Percentiles rank a stretch among this genome's conserved stretches.
Evolutionary conservation across 2,888 invertebrate species (phyloP).

Genomic region (Mycalesis mineus): DNA sequence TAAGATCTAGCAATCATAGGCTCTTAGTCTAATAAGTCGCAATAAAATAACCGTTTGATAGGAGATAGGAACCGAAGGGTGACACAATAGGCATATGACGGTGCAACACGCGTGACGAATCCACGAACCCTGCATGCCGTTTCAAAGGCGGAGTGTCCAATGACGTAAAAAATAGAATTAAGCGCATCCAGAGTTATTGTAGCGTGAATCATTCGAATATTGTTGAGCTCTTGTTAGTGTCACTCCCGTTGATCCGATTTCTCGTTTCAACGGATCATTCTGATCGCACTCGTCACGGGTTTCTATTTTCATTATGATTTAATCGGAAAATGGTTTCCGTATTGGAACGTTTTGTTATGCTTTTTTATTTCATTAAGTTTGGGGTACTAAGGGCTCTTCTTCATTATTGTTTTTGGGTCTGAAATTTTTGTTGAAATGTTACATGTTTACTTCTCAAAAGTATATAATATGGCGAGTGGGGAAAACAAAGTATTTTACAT

Average conservation of each 20-base stretch:
- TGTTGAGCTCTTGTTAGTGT: slow-evolving; percentile 51
- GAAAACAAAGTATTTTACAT: too few relatives aligned
- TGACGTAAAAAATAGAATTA: slow-evolving; percentile 68
- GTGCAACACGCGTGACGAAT: slow-evolving; percentile 62
- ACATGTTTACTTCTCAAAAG: too few relatives aligned
- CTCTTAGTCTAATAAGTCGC: too few relatives aligned
- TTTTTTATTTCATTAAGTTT: not conserved
- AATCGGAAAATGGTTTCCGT: not conserved
- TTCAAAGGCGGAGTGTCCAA: slow-evolving; percentile 47
- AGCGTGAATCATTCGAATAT: slow-evolving; percentile 62
- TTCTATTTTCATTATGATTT: slow-evolving; percentile 18
- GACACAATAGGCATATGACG: slow-evolving; percentile 42
- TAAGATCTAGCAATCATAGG: too few relatives aligned
- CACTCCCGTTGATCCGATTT: slow-evolving; percentile 35
- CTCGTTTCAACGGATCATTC: slow-evolving; percentile 30
- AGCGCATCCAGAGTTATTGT: slow-evolving; percentile 50
- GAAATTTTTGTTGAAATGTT: too few relatives aligned
- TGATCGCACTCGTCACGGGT: slow-evolving; percentile 30
- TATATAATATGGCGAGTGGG: too few relatives aligned
- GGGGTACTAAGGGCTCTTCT: not conserved
- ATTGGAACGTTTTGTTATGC: not conserved
- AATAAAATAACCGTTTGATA: slow-evolving; percentile 67
- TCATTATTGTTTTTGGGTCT: not conserved
- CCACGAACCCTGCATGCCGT: slow-evolving; percentile 51
- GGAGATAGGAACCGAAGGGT: slow-evolving; percentile 44